Evolutionary conservation across 2,797 vertebrate species (phyloP), one percentile per base, ranked within the genome.

Genomic region (Muscicapa striata): DNA sequence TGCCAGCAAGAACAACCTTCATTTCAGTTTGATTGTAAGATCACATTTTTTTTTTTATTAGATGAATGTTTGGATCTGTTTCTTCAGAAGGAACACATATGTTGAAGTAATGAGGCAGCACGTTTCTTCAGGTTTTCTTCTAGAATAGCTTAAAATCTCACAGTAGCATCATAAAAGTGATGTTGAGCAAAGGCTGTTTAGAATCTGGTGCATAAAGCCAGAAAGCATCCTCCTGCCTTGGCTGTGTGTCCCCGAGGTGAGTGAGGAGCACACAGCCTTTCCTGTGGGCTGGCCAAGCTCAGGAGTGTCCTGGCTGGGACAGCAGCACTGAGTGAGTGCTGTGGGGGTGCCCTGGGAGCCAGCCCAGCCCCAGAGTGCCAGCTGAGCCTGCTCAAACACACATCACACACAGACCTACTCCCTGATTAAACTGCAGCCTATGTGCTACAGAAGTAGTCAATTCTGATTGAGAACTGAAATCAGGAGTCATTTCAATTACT

Each of bases 11-110:
- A 92, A 57, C 41, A 95, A 73, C 80, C 81, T 96, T 95, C 19
- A 83, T 95, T 97, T 93, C 29, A 88, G 29, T 73, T 95, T 91
- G 77, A 75, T 90, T 80, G 49, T 58, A 64, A 94, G 90, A 73
- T 78, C 45, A 26, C 82, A 48, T 82, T 80, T 68, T 96, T 36
- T 64, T 64, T 96, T 87, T 90, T 84, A 75, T 91, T 78, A 90
- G 54, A 70, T 93, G 67, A 82, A 63, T 26, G 19, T 88, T 93
- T 90, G 77, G 63, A 84, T 55, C 22, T 40, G 4, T 73, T 91
- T 86, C 54, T 94, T 94, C 34, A 69, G 45, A 64, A 55, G 30
- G 55, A 90, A 68, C 93, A 62, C 29, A 5, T 84, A 64, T 38
- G 61, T 79, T 48, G 63, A 73, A 93, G n/a, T 81, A 88, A 64